Percentiles rank a stretch among this genome's conserved stretches.
These are phyloP conservation scores for Bungarus multicinctus DNA, from an alignment of 2,113 vertebrate species.

Conservation along the genomic window DNA sequence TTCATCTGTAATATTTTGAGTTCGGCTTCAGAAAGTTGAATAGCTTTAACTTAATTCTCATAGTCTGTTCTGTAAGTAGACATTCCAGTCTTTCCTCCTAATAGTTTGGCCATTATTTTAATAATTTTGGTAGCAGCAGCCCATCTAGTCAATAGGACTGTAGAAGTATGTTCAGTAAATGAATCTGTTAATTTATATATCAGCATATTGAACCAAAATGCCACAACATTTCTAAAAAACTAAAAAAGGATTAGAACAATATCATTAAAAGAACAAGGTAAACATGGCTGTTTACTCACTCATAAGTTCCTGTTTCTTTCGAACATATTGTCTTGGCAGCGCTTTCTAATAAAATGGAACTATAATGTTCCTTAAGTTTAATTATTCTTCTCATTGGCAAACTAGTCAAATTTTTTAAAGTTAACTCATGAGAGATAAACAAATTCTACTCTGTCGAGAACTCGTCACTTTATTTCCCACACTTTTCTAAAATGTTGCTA, in stretches of 20 bases:
- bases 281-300: background rate
- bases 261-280: background rate
- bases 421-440: background rate
- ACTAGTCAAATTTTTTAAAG: background rate
- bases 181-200: background rate
- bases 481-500: background rate
- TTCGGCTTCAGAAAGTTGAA: background rate
- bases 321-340: background rate
- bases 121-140: background rate
- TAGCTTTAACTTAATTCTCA: background rate
- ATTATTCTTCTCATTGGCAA: background rate
- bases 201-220: background rate
- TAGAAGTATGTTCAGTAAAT: background rate
- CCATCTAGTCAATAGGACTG: background rate
- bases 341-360: background rate
- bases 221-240: background rate
- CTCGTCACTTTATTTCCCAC: background rate
- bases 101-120: background rate
- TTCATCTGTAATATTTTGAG: background rate
- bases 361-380: background rate
- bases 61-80: background rate
- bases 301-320: background rate
- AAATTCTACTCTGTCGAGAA: background rate
- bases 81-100: background rate
- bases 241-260: background rate